These are phyloP conservation scores for Diadegma fenestrale DNA, from an alignment of 2,888 invertebrate genomes.

Conservation along the genomic window DNA sequence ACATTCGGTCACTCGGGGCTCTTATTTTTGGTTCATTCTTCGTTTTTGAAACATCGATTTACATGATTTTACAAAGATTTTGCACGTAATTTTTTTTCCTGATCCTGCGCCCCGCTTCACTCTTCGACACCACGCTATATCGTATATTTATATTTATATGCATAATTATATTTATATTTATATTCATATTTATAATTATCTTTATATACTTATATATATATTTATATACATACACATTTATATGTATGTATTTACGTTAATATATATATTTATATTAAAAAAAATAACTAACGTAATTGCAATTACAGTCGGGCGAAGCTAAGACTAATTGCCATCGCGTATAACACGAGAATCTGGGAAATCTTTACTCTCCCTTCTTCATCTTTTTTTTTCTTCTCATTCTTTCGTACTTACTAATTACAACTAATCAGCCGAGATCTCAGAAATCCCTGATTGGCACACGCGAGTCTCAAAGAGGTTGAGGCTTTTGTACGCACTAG, in stretches of 20 bases:
- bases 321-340: constrained; percentile 65
- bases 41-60: constrained; percentile 40
- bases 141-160: constrained; percentile 56
- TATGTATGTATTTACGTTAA: constrained; percentile 49
- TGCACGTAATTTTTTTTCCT: constrained; percentile 14
- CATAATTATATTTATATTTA: constrained; percentile 42
- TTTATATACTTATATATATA: constrained; percentile 11
- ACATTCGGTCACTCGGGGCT: constrained; percentile 53
- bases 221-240: constrained; percentile 31
- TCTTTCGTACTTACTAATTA: constrained; percentile 44
- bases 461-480: constrained; percentile 11
- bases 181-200: constrained; percentile 38
- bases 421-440: constrained; percentile 55
- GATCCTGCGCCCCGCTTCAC: constrained; percentile 49
- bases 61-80: constrained; percentile 17
- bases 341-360: constrained; percentile 61
- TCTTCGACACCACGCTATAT: constrained; percentile 47
- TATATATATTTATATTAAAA: constrained; percentile 56
- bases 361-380: constrained; percentile 34
- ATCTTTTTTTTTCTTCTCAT: constrained; percentile 27
- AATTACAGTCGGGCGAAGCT: constrained; percentile 68
- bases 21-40: background rate
- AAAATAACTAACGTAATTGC: constrained; percentile 74
- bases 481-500: constrained; percentile 3
- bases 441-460: constrained; percentile 60